These are phyloP conservation scores for Petrolisthes cinctipes DNA, from an alignment of 2,888 invertebrate species.

Conservation along the genomic window DNA sequence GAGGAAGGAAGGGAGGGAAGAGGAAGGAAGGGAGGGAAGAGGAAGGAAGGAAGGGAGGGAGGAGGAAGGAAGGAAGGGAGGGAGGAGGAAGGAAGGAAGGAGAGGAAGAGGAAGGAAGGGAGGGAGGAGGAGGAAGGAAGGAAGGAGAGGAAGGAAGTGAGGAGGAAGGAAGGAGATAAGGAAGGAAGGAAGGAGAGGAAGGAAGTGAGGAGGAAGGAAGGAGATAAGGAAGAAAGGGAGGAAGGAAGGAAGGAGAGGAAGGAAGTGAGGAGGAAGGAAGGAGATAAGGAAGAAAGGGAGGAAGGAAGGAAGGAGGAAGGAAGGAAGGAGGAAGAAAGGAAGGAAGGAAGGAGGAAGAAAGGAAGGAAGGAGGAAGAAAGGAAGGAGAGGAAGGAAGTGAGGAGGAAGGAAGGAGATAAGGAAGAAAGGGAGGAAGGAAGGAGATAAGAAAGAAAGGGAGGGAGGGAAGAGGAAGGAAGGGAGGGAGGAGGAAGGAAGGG, in stretches of 20 bases:
- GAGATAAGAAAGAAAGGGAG: not conserved
- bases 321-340: not conserved
- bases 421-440: not conserved
- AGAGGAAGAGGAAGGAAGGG: not conserved
- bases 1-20: not conserved
- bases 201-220: not conserved
- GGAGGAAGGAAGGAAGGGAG: not conserved
- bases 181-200: not conserved
- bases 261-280: not conserved
- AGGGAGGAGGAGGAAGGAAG: not conserved
- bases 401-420: not conserved
- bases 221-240: not conserved
- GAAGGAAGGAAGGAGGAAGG: not conserved
- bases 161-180: not conserved
- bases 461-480: conserved; percentile 16
- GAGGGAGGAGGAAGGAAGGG: not conserved
- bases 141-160: not conserved
- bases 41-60: not conserved
- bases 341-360: not conserved
- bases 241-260: not conserved
- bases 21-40: not conserved
- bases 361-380: not conserved
- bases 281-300: not conserved
- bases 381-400: not conserved
- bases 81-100: not conserved